Evolutionary conservation across 2,797 vertebrate species (phyloP).

Genomic region (Lepidocolaptes lacrymiger): DNA sequence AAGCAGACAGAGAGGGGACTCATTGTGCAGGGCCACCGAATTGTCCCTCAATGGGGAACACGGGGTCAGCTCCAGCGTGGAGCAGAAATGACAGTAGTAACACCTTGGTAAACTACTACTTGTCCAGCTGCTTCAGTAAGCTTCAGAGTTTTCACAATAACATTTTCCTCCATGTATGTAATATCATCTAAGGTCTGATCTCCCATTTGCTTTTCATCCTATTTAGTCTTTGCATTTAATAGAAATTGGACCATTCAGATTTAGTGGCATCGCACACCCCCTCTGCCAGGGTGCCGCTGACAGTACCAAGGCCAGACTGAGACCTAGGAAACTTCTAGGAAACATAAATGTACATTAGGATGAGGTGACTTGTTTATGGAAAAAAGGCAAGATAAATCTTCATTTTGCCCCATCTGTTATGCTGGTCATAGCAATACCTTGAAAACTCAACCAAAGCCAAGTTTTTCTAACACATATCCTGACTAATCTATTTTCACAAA

Average conservation of each 20-base stretch:
- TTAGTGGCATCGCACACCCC: neutral
- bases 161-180: neutral
- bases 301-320: neutral
- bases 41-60: neutral
- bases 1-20: neutral
- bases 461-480: neutral
- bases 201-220: neutral
- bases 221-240: neutral
- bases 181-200: neutral
- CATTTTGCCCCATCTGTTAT: neutral
- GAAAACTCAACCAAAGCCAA: neutral
- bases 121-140: neutral
- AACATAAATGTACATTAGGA: neutral
- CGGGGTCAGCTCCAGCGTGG: neutral
- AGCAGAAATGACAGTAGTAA: neutral
- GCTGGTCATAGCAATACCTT: neutral
- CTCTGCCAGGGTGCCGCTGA: neutral
- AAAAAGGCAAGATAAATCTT: neutral
- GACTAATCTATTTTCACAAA: conserved; percentile 13
- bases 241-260: neutral
- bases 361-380: neutral
- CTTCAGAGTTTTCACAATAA: neutral
- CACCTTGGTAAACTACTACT: neutral
- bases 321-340: neutral
- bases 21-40: neutral